These are phyloP conservation scores for Gnathonemus longibarbis DNA, from an alignment of 2,113 vertebrate genomes.

Conservation along the genomic window DNA sequence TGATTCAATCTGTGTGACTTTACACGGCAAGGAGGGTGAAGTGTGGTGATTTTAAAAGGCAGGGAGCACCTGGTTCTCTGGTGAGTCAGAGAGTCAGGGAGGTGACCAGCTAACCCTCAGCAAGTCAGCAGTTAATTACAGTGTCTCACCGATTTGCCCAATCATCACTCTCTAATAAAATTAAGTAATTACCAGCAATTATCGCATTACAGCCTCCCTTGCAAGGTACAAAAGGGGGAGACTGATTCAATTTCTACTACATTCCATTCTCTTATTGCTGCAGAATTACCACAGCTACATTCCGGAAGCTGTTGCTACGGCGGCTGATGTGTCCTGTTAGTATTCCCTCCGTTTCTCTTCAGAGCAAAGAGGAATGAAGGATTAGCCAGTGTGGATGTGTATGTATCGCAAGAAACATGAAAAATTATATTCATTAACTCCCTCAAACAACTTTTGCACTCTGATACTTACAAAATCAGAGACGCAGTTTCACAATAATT, in stretches of 20 bases:
- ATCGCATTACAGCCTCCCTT: not conserved
- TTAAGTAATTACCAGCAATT: conserved; percentile 5
- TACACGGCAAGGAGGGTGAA: not conserved
- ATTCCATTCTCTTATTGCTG: not conserved
- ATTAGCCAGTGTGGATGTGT: not conserved
- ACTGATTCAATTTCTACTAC: not conserved
- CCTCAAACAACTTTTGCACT: not conserved
- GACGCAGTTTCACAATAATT: not conserved
- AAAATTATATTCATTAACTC: not conserved
- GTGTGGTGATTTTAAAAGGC: not conserved
- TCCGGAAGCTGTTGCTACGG: not conserved
- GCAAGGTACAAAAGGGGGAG: not conserved
- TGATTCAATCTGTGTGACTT: not conserved
- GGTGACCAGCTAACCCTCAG: not conserved
- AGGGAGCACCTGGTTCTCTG: not conserved
- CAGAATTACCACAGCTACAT: not conserved
- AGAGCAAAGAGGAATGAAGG: not conserved
- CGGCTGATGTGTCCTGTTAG: not conserved
- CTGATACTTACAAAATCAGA: not conserved
- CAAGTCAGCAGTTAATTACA: not conserved
- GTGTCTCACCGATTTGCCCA: not conserved
- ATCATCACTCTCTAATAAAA: not conserved
- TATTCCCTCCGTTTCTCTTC: not conserved
- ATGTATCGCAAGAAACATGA: not conserved
- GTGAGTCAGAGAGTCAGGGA: not conserved